Evolutionary conservation across 2,797 vertebrate genomes (phyloP), one percentile per base, ranked within the genome.

Genomic region (Myotis pilosus): DNA sequence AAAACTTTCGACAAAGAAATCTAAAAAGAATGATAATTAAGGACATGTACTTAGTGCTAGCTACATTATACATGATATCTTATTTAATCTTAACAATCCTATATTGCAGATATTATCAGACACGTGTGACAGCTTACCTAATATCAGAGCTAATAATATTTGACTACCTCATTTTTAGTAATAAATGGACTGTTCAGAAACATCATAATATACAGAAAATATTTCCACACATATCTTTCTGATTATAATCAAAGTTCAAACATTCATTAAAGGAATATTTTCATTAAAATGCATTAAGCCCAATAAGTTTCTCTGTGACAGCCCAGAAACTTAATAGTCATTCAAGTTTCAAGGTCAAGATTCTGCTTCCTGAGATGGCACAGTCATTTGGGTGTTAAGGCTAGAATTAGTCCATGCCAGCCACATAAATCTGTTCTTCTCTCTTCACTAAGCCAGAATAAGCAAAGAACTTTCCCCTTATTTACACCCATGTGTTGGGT

Each of bases 181-280:
- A 94, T 36, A 94, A 53, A 85, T 57, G 33, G n/a, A 11, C 38
- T 75, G 3, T n/a, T 90, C 41, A 75, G 85, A 95, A 95, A 75
- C 10, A 71, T 51, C 22, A 20, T 41, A 53, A 85, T 79, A 91
- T 33, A 62, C 22, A 89, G 38, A 95, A 79, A 83, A 75, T 69
- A 93, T 55, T 76, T 87, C 19, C 22, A 28, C 95, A 79, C 20
- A 83, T 28, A 80, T 44, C 55, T 79, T 82, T 85, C n/a, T 74
- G 79, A n/a, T 88, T 36, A 82, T 79, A 88, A 93, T 53, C 17
- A 76, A 75, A 49, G 44, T 89, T 89, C 1, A 87, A 72, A 41
- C 28, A 78, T 17, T 93, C 71, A 62, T 78, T 51, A 95, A 87
- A 74, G 33, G 36, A 82, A 84, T 64, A 53, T 6, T 94, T 87